A percentile compares a stretch with the other conserved stretches of the same genome.
These are phyloP conservation scores for Sebastiscus albofasciatus DNA, from an alignment of 2,797 vertebrate genomes.

Conservation along the genomic window DNA sequence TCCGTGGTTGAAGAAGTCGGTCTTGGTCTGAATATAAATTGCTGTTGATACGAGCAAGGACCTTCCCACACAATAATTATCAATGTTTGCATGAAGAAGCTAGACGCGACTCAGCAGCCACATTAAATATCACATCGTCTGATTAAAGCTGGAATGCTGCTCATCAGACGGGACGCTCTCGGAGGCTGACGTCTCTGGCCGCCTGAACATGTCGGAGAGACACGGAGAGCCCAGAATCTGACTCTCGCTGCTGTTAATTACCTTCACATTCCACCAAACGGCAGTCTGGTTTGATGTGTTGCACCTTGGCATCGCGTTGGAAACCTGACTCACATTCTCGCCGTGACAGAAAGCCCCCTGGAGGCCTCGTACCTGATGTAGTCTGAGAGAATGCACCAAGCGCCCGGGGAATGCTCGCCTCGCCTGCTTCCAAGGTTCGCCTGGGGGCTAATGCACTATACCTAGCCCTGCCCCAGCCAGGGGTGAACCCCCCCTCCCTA, in stretches of 20 bases:
- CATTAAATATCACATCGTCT: slow-evolving; percentile 44
- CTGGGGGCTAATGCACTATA: slow-evolving; percentile 11
- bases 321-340: slow-evolving; percentile 60
- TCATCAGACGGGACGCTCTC: slow-evolving; percentile 40
- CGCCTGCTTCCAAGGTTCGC: slow-evolving; percentile 29
- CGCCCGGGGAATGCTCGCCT: slow-evolving; percentile 30
- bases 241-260: slow-evolving; percentile 46
- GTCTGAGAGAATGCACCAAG: slow-evolving; percentile 50
- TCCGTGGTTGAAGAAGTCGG: not conserved
- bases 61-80: slow-evolving; percentile 45
- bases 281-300: slow-evolving; percentile 53
- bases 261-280: slow-evolving; percentile 49
- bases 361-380: slow-evolving; percentile 34
- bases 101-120: slow-evolving; percentile 8
- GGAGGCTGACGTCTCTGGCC: slow-evolving; percentile 22
- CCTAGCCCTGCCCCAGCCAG: not conserved
- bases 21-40: slow-evolving; percentile 20
- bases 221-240: not conserved
- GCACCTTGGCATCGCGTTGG: slow-evolving; percentile 47
- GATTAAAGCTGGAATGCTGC: slow-evolving; percentile 62
- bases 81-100: slow-evolving; percentile 40
- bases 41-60: slow-evolving; percentile 9
- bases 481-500: not conserved
- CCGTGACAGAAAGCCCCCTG: slow-evolving; percentile 24
- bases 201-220: slow-evolving; percentile 52